Evolutionary conservation across 2,888 invertebrate species (phyloP), one percentile per base, ranked within the genome.

Genomic region (Digitonthophagus gazella): DNA sequence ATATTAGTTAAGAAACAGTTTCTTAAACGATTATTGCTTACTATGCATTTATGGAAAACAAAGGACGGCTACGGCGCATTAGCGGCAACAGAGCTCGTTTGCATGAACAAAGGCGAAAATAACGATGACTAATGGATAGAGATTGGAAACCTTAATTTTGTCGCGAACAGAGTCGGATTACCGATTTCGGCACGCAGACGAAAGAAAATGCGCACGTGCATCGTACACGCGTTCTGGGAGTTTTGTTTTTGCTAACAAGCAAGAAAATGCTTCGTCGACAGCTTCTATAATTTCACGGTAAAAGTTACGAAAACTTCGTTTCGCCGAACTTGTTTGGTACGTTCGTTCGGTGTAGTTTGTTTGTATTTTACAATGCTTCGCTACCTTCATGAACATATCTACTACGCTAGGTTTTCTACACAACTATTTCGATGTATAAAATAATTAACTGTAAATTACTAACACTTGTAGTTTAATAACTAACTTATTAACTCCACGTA

Each of bases 201-300:
- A 18, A 15, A 19, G 61, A 61, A 61, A 61, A 16, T n/a, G n/a
- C 16, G 18, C 61, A 61, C 61, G 61, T 61, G 61, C 61, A 18
- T n/a, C 6, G 14, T 20, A 20, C 28, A 44, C 28, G 28, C 28
- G 28, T 11, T 11, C 61, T n/a, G 16, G 16, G n/a, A 19, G 19
- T 19, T n/a, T 61, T 61, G 61, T 61, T 61, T 61, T 61, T 18
- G n/a, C 20, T 61, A 19, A n/a, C 19, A 11, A 14, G 18, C 16
- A 58, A 61, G n/a, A 61, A 61, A 61, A 19, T 18, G 61, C 61
- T 18, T 18, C 19, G 20, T 19, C 18, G 19, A 20, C 61, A 61
- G 20, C 61, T 61, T 61, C 20, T 61, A 18, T 61, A 20, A 61
- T 16, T 61, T 61, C 14, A n/a, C 11, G 16, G 20, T 18, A 61